These are phyloP conservation scores for Heterodera carotae DNA, from an alignment of 1,140 invertebrate species.

Conservation along the genomic window DNA sequence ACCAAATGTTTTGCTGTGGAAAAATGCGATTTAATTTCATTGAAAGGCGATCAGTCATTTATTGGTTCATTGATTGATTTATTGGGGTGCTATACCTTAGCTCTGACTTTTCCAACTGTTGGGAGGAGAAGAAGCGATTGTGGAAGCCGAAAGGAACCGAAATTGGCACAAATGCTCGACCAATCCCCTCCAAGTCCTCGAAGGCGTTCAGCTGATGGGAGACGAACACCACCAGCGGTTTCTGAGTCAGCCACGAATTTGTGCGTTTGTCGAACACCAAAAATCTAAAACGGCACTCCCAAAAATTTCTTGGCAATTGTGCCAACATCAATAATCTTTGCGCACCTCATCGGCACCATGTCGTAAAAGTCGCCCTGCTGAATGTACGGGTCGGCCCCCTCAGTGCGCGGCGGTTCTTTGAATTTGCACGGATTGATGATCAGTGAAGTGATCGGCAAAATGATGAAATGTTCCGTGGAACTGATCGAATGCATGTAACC, in stretches of 20 bases:
- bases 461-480: conserved; percentile 63
- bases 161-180: conserved; percentile 63
- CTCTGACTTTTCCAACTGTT: conserved; percentile 47
- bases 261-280: conserved; percentile 63
- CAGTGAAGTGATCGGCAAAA: conserved; percentile 61
- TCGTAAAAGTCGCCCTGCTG: conserved; percentile 65
- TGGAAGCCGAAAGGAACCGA: conserved; percentile 65
- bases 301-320: too few species aligned
- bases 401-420: conserved; percentile 62
- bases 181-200: conserved; percentile 59
- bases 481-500: conserved; percentile 65
- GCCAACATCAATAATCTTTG: too few species aligned
- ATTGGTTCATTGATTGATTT: too few species aligned
- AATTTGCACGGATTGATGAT: conserved; percentile 65
- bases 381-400: conserved; percentile 47
- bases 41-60: too few species aligned
- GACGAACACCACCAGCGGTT: conserved; percentile 65
- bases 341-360: conserved; percentile 64
- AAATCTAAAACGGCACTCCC: too few species aligned
- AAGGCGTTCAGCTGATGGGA: conserved; percentile 64
- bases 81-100: neutral
- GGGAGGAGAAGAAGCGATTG: conserved; percentile 59
- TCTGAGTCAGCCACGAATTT: conserved; percentile 54
- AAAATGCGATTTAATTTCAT: conserved; percentile 5
- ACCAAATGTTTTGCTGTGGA: neutral